phyloP scores from a whole-genome alignment of 2,888 invertebrate genomes.

The Mythimna lalbum region DNA sequence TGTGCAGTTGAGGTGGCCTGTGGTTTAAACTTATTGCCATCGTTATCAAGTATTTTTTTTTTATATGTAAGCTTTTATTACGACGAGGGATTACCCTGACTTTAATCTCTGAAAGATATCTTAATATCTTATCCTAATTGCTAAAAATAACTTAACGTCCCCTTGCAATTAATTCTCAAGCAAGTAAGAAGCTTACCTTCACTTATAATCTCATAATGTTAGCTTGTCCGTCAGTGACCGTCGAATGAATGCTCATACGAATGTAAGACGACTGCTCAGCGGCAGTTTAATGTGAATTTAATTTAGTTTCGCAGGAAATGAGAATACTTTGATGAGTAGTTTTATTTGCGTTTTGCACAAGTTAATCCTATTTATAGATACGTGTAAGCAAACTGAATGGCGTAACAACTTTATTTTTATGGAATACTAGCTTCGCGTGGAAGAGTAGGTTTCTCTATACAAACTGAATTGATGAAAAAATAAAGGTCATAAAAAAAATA shows the following conservation, averaged over 20 bases:
- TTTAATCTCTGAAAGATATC: constrained; percentile 1
- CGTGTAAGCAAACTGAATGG: background rate
- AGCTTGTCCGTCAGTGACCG: constrained; percentile 18
- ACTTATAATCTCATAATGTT: constrained; percentile 15
- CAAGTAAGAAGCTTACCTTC: constrained; percentile 32
- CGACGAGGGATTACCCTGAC: background rate
- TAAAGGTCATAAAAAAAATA: too few species aligned
- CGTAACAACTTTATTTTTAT: background rate
- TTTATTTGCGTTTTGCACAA: background rate
- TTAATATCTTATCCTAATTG: constrained; percentile 25
- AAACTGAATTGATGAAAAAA: too few species aligned
- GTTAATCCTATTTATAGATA: background rate
- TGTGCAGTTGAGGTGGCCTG: too few species aligned
- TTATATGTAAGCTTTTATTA: background rate
- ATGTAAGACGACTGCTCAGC: background rate
- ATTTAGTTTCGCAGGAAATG: constrained; percentile 22
- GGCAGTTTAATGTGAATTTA: constrained; percentile 18
- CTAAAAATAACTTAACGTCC: constrained; percentile 18
- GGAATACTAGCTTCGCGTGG: background rate
- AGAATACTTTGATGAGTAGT: constrained; percentile 2
- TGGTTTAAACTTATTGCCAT: too few species aligned
- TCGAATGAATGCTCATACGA: constrained; percentile 19
- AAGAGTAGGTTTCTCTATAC: too few species aligned
- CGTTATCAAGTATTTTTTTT: too few species aligned
- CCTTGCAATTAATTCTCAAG: background rate